These are phyloP conservation scores for Lordiphosa stackelbergi DNA, from an alignment of 1,140 invertebrate species.

Conservation along the genomic window DNA sequence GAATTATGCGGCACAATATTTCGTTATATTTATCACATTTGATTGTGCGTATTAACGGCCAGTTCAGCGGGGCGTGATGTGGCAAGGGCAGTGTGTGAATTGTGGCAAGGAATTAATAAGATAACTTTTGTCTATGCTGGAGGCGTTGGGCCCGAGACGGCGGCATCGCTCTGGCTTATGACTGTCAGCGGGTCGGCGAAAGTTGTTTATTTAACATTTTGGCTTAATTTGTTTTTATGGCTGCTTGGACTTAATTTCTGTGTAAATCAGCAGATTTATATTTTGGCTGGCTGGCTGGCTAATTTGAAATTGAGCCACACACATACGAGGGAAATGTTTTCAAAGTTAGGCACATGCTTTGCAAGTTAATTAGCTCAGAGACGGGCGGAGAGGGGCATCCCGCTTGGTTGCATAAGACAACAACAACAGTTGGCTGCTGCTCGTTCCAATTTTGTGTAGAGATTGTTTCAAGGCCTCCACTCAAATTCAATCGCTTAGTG, in stretches of 20 bases:
- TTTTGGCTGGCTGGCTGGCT: conserved; percentile 51
- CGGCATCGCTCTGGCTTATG: conserved; percentile 32
- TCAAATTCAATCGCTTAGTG: conserved; percentile 69
- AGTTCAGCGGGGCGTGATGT: conserved; percentile 51
- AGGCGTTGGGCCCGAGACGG: conserved; percentile 3
- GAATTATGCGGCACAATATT: conserved; percentile 71
- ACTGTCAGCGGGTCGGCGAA: conserved; percentile 43
- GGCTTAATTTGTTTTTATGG: conserved; percentile 74
- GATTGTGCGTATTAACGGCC: conserved; percentile 70
- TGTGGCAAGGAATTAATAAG: conserved; percentile 63
- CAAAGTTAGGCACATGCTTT: conserved; percentile 64
- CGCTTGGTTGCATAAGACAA: conserved; percentile 11
- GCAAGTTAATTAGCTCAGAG: conserved; percentile 62
- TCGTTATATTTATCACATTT: conserved; percentile 74
- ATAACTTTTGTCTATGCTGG: conserved; percentile 56
- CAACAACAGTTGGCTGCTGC: not conserved
- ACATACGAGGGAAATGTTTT: conserved; percentile 50
- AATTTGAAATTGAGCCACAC: conserved; percentile 70
- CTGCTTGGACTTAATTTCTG: conserved; percentile 55
- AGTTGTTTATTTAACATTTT: conserved; percentile 76
- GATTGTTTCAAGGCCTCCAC: conserved; percentile 69
- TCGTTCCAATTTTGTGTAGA: conserved; percentile 31
- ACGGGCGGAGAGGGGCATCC: not conserved
- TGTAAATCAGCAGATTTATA: conserved; percentile 75
- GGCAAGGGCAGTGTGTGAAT: conserved; percentile 27